These are phyloP conservation scores for Euglossa dilemma DNA, from an alignment of 1,140 invertebrate species.

Conservation along the genomic window DNA sequence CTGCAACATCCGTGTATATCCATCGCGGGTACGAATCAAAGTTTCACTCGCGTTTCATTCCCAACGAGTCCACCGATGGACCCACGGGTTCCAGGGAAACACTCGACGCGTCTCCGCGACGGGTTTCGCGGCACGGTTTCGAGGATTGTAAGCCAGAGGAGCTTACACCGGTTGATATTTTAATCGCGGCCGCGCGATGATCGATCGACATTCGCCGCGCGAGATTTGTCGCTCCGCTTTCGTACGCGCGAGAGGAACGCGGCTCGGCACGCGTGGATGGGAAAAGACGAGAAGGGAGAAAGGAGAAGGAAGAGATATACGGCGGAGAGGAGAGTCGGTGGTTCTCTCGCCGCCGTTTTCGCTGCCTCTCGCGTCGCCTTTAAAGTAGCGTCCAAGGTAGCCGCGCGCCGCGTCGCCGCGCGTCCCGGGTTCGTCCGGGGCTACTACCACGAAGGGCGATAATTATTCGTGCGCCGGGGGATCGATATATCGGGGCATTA, in stretches of 20 bases:
- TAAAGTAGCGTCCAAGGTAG: slow-evolving; percentile 58
- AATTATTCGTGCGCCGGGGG: slow-evolving; percentile 58
- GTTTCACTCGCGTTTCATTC: not conserved
- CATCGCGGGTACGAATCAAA: no score
- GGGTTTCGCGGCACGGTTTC: not conserved
- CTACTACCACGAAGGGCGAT: slow-evolving; percentile 41
- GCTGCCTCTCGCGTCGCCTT: slow-evolving; percentile 37
- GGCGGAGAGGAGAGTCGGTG: slow-evolving; percentile 11
- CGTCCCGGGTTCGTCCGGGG: slow-evolving; percentile 2
- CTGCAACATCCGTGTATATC: not conserved
- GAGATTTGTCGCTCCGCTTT: no score
- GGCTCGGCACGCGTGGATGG: not conserved
- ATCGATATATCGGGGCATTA: slow-evolving; percentile 70
- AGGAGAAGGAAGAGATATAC: not conserved
- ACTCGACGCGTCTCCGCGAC: not conserved
- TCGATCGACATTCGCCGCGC: slow-evolving; percentile 5
- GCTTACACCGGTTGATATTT: slow-evolving; percentile 34
- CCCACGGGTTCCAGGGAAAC: no score
- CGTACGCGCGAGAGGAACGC: no score
- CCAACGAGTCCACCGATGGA: no score
- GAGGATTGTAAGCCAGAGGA: slow-evolving; percentile 15
- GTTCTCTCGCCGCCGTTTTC: slow-evolving; percentile 49
- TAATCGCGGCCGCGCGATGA: slow-evolving; percentile 26
- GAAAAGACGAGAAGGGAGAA: not conserved
- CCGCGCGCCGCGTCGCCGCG: not conserved